These are phyloP conservation scores for Furnarius figulus DNA, from an alignment of 2,113 vertebrate species.

Conservation along the genomic window DNA sequence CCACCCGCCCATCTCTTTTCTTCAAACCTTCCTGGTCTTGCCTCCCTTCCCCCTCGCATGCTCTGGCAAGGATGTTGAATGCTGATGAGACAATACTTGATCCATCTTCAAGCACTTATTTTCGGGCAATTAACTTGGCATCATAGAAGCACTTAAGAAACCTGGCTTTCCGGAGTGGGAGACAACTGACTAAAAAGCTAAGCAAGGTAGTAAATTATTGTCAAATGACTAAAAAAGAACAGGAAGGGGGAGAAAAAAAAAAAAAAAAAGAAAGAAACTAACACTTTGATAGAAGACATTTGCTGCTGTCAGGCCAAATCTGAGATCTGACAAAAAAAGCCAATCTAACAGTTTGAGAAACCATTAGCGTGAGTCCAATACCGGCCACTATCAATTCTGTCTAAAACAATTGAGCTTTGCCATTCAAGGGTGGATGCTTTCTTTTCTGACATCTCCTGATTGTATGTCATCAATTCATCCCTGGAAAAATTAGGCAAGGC, in stretches of 20 bases:
- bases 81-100: conserved; percentile 66
- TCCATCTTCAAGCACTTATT: conserved; percentile 64
- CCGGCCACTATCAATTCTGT: not conserved
- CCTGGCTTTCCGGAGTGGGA: conserved; percentile 47
- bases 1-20: not conserved
- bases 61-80: conserved; percentile 40
- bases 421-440: not conserved
- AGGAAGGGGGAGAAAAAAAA: not conserved
- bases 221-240: conserved; percentile 37
- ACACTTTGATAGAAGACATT: not conserved
- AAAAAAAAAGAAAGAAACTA: not conserved
- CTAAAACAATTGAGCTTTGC: not conserved
- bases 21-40: not conserved
- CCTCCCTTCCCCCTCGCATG: not conserved
- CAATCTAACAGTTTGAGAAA: not conserved
- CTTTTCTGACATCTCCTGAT: not conserved
- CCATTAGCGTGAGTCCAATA: not conserved
- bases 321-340: not conserved
- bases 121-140: conserved; percentile 67
- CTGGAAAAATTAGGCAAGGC: not conserved
- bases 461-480: not conserved
- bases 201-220: conserved; percentile 55
- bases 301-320: not conserved
- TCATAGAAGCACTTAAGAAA: conserved; percentile 65
- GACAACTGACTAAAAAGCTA: conserved; percentile 55